Evolutionary conservation across 2,888 invertebrate species (phyloP), one percentile per base, ranked within the genome.

Genomic region (Atethmia centrago): DNA sequence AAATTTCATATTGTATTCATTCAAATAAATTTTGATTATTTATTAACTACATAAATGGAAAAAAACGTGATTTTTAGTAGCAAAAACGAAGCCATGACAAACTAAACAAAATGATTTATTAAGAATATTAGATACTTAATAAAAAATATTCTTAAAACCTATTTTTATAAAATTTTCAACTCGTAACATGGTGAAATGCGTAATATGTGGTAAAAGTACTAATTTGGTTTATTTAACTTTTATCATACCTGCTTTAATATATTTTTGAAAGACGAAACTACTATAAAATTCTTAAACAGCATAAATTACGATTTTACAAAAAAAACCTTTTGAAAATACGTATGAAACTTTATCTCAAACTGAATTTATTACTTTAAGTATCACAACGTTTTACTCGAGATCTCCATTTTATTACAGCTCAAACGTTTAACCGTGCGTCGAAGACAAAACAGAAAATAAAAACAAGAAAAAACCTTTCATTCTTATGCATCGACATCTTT

Each of bases 401-500:
- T 25, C 42, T 68, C 45, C 8, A 65, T 74, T 82, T 85, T 74
- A 73, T 74, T 74, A 66, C 62, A 63, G 31, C 71, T 72, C 36
- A 66, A 77, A 83, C 62, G 61, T 77, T 86, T 76, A 74, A 71
- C 70, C 64, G n/a, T n/a, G n/a, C n/a, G 36, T 62, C 47, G 36
- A 14, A 76, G 56, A 75, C 62, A 71, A 85, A 82, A 72, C 53
- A 79, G 40, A 82, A 74, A 83, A 75, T 72, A 72, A 74, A 82
- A 73, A 72, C 28, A 42, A 59, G 42, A 69, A 56, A 59, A 72
- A 72, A n/a, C 53, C 58, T 73, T 55, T 49, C 36, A 84, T 82
- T 85, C 77, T 74, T 79, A 86, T 85, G 85, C 87, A 83, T 83
- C 83, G 83, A 81, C 85, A 87, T 84, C 87, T 87, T 86, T 87